These are phyloP conservation scores for Poeciliopsis prolifica DNA, from an alignment of 2,113 vertebrate genomes.

Conservation along the genomic window DNA sequence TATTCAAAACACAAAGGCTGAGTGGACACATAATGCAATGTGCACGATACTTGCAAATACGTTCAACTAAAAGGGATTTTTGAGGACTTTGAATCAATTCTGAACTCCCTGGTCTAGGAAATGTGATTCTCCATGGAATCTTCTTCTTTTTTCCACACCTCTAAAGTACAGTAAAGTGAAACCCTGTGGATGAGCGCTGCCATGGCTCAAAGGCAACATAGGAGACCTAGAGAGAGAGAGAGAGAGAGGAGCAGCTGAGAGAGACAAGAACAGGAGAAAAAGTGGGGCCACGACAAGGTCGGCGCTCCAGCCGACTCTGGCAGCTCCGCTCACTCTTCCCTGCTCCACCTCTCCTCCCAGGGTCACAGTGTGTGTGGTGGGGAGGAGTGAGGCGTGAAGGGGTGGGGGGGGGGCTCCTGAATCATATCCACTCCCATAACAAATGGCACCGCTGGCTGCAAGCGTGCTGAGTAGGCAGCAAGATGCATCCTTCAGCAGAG, in stretches of 20 bases:
- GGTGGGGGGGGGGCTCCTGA: conserved; percentile 58
- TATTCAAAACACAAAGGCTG: no score
- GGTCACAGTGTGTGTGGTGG: conserved; percentile 60
- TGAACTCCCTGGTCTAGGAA: no score
- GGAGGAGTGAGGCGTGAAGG: conserved; percentile 28
- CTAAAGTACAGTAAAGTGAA: no score
- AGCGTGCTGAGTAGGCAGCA: conserved; percentile 64
- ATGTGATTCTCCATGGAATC: no score
- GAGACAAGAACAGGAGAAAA: conserved; percentile 51
- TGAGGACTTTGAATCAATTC: no score
- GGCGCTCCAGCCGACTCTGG: conserved; percentile 64
- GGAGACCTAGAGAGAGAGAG: neutral
- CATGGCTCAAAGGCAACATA: neutral
- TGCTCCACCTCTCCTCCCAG: conserved; percentile 71
- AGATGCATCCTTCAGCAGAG: conserved; percentile 36
- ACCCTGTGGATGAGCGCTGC: neutral
- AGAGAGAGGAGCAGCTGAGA: conserved; percentile 19
- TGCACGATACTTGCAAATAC: no score
- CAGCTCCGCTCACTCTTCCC: conserved; percentile 68
- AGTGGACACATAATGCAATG: no score
- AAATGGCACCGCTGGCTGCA: conserved; percentile 58
- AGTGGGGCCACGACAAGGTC: conserved; percentile 65
- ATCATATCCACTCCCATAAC: conserved; percentile 72
- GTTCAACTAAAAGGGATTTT: no score
- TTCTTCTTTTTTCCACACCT: no score